These are phyloP conservation scores for Sturnira hondurensis DNA, from an alignment of 2,113 vertebrate species.

Conservation along the genomic window DNA sequence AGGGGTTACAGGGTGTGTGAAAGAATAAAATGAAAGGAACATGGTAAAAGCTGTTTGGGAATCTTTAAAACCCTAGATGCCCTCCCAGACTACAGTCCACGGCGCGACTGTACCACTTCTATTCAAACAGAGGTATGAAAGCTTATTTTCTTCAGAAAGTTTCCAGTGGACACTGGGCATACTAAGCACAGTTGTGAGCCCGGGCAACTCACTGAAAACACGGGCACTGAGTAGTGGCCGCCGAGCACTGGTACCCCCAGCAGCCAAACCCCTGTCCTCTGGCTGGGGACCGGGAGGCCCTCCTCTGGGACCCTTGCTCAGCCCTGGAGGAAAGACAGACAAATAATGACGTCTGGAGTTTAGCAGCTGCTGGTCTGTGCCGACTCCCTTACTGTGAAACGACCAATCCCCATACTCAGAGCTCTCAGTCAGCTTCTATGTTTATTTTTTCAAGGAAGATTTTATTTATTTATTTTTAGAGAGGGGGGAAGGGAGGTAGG, in stretches of 20 bases:
- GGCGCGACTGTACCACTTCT: not conserved
- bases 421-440: not conserved
- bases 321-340: not conserved
- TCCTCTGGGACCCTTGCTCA: not conserved
- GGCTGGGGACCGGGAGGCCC: not conserved
- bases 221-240: not conserved
- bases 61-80: not conserved
- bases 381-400: not conserved
- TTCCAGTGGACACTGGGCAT: not conserved
- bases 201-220: not conserved
- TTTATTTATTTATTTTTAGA: no score
- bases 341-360: not conserved
- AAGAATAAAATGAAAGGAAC: not conserved
- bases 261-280: not conserved
- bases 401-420: not conserved
- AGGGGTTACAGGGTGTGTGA: not conserved
- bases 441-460: no score
- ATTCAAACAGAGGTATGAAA: not conserved
- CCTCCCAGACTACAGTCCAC: not conserved
- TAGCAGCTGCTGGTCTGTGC: not conserved
- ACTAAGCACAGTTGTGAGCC: not conserved
- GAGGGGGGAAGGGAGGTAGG: no score
- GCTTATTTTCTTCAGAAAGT: not conserved
- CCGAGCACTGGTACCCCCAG: not conserved
- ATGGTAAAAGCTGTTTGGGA: not conserved